phyloP scores from a whole-genome alignment of 1,140 invertebrate species.

The Camponotus vicinus region DNA sequence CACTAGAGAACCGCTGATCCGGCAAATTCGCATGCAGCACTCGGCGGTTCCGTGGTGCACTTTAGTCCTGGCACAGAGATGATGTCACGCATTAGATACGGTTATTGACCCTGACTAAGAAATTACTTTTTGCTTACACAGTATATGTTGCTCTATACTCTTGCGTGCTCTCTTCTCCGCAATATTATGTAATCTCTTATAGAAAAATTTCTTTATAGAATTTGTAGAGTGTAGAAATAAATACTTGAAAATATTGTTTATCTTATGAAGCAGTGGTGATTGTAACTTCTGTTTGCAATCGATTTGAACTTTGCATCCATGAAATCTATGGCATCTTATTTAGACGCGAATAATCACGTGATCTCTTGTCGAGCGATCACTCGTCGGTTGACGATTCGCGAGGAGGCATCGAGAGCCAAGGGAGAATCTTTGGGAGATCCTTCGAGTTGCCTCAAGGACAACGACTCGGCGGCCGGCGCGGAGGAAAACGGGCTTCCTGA shows the following conservation, averaged over 20 bases:
- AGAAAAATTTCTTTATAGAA: not conserved
- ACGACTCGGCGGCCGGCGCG: not conserved
- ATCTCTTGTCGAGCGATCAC: not conserved
- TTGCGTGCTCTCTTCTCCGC: not conserved
- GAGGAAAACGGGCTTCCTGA: conserved; percentile 22
- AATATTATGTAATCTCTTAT: not conserved
- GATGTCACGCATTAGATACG: conserved; percentile 32
- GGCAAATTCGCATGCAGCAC: conserved; percentile 32
- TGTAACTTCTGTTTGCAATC: not conserved
- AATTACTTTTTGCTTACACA: conserved; percentile 33
- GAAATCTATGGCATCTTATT: not conserved
- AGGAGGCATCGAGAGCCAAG: not conserved
- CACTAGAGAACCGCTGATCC: conserved; percentile 17
- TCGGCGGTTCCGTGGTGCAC: conserved; percentile 16
- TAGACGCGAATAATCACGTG: not conserved
- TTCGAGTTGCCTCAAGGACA: conserved; percentile 43
- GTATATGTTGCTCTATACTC: not conserved
- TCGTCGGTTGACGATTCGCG: conserved; percentile 10
- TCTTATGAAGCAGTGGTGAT: not conserved
- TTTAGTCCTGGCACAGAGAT: conserved; percentile 24
- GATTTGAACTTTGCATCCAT: not conserved
- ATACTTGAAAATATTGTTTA: not conserved
- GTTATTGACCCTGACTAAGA: conserved; percentile 17
- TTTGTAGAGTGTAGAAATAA: not conserved
- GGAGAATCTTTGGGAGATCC: conserved; percentile 26